Evolutionary conservation across 2,797 vertebrate species (phyloP), one percentile per base, ranked within the genome.

Genomic region (Knipowitschia caucasica): DNA sequence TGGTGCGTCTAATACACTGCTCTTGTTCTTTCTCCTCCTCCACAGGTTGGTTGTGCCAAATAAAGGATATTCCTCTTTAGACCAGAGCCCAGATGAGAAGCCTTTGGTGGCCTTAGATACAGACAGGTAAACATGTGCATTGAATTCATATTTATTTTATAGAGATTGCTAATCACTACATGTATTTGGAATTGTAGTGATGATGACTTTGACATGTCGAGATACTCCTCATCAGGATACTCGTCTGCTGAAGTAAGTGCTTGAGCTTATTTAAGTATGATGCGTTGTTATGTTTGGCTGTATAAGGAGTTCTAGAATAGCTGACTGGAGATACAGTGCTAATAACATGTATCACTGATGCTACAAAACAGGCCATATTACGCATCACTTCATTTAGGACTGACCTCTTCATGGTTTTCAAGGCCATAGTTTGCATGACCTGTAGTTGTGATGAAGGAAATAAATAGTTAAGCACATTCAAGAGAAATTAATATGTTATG

Each of bases 71-170:
- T 97, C 95, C 0, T 98, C 95, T 0, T 90, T 98, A 91, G 95
- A 98, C 71, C 95, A 98, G 90, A 98, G 95, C 70, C 95, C 95
- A 2, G 95, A 98, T 69, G 95, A 98, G 81, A 98, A 98, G 77
- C 95, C 95, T 5, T 82, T 98, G 82, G 95, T 98, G 77, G 95
- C 95, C 59, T 87, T 98, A 81, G 95, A 98, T 82, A 98, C 95
- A 8, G 95, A 98, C 92, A 98, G 95, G 95, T 98, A 73, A 74
- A 27, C 21, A 50, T 12, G 40, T 31, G 53, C 27, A 26, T 27
- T 20, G 35, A 43, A 38, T 45, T 33, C 20, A 43, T 1, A 30
- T 14, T 34, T 9, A 9, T n/a, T 26, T 7, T 4, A 9, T 44
- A 25, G 4, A 23, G 21, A 21, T 39, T 23, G 5, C 20, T 23